phyloP scores from a whole-genome alignment of 2,113 vertebrate genomes.

The Xenopus laevis region DNA sequence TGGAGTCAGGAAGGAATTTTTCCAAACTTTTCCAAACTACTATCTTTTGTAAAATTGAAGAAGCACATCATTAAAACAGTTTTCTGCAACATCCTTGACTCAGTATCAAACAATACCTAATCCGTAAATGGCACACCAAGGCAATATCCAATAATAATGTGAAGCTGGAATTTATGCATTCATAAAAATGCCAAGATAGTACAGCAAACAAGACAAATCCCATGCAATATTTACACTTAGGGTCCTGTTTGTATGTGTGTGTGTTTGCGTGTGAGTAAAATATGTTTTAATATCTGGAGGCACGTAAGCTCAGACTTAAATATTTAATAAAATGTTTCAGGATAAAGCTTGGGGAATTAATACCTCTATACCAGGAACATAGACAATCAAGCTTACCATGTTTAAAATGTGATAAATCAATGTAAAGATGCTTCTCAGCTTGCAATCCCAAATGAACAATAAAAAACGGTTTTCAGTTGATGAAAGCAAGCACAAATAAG shows the following conservation, averaged over 20 bases:
- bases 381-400: slow-evolving; percentile 81
- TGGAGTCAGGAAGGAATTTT: too few species aligned
- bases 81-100: slow-evolving; percentile 52
- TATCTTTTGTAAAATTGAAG: slow-evolving; percentile 61
- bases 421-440: slow-evolving; percentile 74
- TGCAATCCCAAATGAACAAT: slow-evolving; percentile 70
- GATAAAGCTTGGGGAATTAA: slow-evolving; percentile 75
- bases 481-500: slow-evolving; percentile 69
- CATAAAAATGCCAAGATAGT: slow-evolving; percentile 77
- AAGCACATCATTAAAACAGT: slow-evolving; percentile 46
- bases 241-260: slow-evolving; percentile 47
- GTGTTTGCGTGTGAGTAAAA: slow-evolving; percentile 58
- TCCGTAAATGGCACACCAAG: slow-evolving; percentile 73
- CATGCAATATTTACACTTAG: slow-evolving; percentile 79
- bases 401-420: slow-evolving; percentile 71
- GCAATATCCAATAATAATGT: slow-evolving; percentile 75
- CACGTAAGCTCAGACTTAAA: slow-evolving; percentile 77
- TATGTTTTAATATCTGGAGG: slow-evolving; percentile 85
- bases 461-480: slow-evolving; percentile 71
- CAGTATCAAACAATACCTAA: slow-evolving; percentile 57
- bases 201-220: slow-evolving; percentile 54
- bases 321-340: slow-evolving; percentile 82
- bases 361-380: slow-evolving; percentile 72
- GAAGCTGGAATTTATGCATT: slow-evolving; percentile 79
- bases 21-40: slow-evolving; percentile 43